Percentiles rank a stretch among this genome's conserved stretches.
These are phyloP conservation scores for Lasiommata megera DNA, from an alignment of 2,888 invertebrate genomes.

Conservation along the genomic window DNA sequence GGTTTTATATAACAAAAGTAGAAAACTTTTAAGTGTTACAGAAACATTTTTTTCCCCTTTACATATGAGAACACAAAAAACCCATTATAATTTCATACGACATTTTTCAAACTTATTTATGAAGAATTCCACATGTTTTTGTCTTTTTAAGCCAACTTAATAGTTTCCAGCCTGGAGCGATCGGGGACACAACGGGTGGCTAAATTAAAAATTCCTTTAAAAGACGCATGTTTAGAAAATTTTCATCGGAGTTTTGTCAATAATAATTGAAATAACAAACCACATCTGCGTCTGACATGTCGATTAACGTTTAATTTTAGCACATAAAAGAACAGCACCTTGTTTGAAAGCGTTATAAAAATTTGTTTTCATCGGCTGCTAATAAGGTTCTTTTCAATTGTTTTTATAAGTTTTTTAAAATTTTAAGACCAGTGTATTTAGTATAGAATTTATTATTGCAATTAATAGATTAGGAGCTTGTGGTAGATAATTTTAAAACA, in stretches of 20 bases:
- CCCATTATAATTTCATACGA: constrained; percentile 14
- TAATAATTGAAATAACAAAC: constrained; percentile 76
- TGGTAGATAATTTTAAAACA: no score
- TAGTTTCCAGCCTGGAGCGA: constrained; percentile 25
- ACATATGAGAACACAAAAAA: neutral
- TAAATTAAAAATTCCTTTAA: constrained; percentile 49
- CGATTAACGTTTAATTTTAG: constrained; percentile 78
- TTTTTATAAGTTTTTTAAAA: neutral
- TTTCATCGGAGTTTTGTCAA: constrained; percentile 56
- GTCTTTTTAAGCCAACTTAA: constrained; percentile 21
- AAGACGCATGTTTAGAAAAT: constrained; percentile 58
- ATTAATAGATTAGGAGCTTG: no score
- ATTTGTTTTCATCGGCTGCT: constrained; percentile 18
- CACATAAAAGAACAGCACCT: constrained; percentile 53
- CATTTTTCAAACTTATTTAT: constrained; percentile 13
- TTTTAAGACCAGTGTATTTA: no score
- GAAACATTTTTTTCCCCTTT: no score
- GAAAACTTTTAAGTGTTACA: no score
- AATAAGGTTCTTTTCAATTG: constrained; percentile 17
- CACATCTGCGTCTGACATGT: constrained; percentile 60
- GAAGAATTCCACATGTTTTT: constrained; percentile 18
- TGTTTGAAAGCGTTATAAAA: constrained; percentile 28
- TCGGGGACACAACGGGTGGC: constrained; percentile 31
- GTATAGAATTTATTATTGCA: no score
- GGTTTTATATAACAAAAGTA: no score